These are phyloP conservation scores for Aptenodytes forsteri DNA, from an alignment of 2,113 vertebrate species.

Conservation along the genomic window DNA sequence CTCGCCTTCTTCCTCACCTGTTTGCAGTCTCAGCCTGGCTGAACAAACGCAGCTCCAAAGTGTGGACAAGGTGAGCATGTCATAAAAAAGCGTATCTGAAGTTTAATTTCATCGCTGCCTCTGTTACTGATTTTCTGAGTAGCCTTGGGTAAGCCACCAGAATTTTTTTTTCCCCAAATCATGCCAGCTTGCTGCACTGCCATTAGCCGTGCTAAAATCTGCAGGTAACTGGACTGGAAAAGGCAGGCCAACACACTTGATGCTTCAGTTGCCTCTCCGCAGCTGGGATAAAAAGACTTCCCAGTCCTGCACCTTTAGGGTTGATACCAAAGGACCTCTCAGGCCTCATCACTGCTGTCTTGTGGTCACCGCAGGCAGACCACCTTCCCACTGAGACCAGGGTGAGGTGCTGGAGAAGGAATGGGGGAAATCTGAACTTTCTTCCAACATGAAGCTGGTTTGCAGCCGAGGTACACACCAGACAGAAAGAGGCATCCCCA, in stretches of 20 bases:
- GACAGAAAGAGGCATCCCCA: not conserved
- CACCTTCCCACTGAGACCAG: not conserved
- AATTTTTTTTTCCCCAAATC: not conserved
- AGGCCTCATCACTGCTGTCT: not conserved
- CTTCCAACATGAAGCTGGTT: not conserved
- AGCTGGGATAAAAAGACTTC: not conserved
- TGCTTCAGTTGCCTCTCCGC: not conserved
- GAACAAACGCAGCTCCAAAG: not conserved
- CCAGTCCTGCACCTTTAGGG: not conserved
- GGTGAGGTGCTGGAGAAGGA: not conserved
- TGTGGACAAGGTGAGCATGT: fast-evolving
- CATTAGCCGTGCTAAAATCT: not conserved
- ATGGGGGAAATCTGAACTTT: not conserved
- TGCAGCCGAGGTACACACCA: not conserved
- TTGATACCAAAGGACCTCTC: not conserved
- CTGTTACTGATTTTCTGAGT: not conserved
- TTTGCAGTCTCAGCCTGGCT: not conserved
- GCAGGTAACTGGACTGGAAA: not conserved
- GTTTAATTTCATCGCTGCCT: not conserved
- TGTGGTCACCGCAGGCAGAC: not conserved
- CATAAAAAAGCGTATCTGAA: not conserved
- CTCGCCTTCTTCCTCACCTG: not conserved
- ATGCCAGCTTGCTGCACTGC: not conserved
- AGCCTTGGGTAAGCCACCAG: not conserved
- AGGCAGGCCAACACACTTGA: not conserved